Conservation (phyloP, 1,140 invertebrate species). For the Heliconius nattereri region DNA sequence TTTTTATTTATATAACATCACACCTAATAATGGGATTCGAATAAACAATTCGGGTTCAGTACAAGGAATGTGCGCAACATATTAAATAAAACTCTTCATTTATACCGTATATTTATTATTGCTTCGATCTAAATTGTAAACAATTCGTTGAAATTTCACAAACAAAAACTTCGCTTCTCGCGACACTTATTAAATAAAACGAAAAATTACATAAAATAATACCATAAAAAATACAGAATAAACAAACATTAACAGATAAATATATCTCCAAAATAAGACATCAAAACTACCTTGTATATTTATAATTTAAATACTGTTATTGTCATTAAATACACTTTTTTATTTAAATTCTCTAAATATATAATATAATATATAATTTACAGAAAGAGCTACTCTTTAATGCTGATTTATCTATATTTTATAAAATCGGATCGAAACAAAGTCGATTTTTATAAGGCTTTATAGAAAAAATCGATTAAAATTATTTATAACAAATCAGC, state of each 20-base stretch:
- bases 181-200: conserved; percentile 35
- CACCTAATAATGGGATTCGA: no score
- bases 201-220: conserved; percentile 65
- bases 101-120: conserved; percentile 67
- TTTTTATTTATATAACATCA: no score
- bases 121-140: conserved; percentile 71
- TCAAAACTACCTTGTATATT: conserved; percentile 50
- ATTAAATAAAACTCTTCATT: conserved; percentile 44
- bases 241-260: conserved; percentile 71
- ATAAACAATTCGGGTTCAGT: no score
- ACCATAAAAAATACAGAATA: conserved; percentile 66
- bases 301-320: conserved; percentile 59
- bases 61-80: background rate
- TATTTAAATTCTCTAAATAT: conserved; percentile 35
- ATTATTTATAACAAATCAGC: conserved; percentile 3
- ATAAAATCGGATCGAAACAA: conserved; percentile 26
- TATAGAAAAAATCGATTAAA: conserved; percentile 8
- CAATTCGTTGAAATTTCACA: conserved; percentile 69
- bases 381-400: conserved; percentile 20
- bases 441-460: background rate
- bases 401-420: background rate
- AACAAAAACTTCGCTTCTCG: conserved; percentile 36
- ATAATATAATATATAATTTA: conserved; percentile 52
- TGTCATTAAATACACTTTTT: conserved; percentile 56
- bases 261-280: conserved; percentile 72